Conservation (phyloP, 2,797 vertebrate species). For the Brachyalestes nurse region DNA sequence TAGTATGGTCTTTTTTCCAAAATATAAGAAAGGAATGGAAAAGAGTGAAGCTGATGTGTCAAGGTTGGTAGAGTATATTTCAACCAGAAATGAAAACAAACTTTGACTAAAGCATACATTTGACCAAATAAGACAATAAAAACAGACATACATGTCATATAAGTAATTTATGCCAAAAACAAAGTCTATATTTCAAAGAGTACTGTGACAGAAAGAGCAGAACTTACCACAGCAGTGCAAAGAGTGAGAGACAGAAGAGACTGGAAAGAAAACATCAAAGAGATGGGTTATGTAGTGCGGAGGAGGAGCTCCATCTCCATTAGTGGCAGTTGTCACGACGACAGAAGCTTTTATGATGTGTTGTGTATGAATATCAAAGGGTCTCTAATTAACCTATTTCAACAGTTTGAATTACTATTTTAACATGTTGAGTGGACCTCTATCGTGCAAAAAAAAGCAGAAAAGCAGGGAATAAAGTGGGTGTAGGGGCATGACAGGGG, state of each 20-base stretch:
- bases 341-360: slow-evolving; percentile 49
- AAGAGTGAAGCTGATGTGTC: background rate
- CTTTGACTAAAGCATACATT: no score
- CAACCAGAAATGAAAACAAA: background rate
- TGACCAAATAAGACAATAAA: background rate
- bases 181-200: background rate
- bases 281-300: slow-evolving; percentile 63
- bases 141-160: background rate
- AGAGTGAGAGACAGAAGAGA: slow-evolving; percentile 30
- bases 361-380: slow-evolving; percentile 56
- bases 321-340: slow-evolving; percentile 57
- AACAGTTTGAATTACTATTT: slow-evolving; percentile 38
- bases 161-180: background rate
- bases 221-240: slow-evolving; percentile 50
- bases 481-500: background rate
- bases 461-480: background rate
- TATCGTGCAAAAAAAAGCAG: background rate
- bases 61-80: background rate
- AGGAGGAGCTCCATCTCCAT: slow-evolving; percentile 65
- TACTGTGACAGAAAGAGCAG: background rate
- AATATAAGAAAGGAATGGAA: background rate
- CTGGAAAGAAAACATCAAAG: slow-evolving; percentile 49
- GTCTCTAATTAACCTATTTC: slow-evolving; percentile 46
- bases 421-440: slow-evolving; percentile 21
- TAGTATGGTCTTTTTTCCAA: background rate